Evolutionary conservation across 1,140 invertebrate genomes (phyloP).

Genomic region (Tetramorium parvispinum): DNA sequence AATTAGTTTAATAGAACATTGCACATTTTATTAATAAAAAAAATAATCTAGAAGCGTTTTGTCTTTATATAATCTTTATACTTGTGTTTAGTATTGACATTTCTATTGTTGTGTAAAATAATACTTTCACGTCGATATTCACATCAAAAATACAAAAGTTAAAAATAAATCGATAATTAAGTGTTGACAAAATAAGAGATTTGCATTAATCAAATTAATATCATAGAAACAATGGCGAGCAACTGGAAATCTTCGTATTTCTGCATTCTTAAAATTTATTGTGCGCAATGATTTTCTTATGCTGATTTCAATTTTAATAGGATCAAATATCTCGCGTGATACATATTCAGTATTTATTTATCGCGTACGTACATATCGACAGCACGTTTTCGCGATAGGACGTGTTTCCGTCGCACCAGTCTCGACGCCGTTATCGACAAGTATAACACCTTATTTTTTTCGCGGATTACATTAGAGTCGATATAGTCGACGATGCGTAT

Average conservation of each 20-base stretch:
- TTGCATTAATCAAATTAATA: background rate
- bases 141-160: background rate
- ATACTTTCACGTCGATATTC: background rate
- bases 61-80: background rate
- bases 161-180: background rate
- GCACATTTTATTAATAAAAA: background rate
- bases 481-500: conserved; percentile 73
- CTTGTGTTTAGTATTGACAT: background rate
- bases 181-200: background rate
- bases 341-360: background rate
- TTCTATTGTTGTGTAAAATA: background rate
- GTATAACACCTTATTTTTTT: background rate
- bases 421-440: background rate
- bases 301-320: background rate
- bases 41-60: background rate
- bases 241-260: background rate
- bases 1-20: background rate
- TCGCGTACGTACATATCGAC: background rate
- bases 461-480: background rate
- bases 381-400: background rate
- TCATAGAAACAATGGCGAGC: background rate
- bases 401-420: background rate
- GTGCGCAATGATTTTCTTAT: background rate
- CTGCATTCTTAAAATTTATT: background rate
- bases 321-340: background rate